phyloP scores from a whole-genome alignment of 2,888 invertebrate species.

The Apoderus coryli region DNA sequence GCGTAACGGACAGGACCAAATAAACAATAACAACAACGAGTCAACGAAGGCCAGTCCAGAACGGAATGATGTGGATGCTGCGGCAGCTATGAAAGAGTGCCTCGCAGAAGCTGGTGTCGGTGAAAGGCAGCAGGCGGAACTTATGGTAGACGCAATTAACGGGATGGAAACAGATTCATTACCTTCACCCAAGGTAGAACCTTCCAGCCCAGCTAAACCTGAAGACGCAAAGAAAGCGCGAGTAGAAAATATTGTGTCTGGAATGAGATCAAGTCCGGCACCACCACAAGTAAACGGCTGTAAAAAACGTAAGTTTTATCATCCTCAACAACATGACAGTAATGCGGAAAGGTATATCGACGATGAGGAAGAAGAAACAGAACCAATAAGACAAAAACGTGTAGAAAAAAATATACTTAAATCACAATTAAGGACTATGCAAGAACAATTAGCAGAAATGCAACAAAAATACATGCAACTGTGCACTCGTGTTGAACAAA shows the following conservation, averaged over 20 bases:
- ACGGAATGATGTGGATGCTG: constrained; percentile 24
- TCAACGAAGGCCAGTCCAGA: constrained; percentile 34
- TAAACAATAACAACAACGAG: constrained; percentile 36
- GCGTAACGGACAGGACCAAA: constrained; percentile 36
- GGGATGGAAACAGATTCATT: constrained; percentile 47
- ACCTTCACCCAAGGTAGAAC: constrained; percentile 40
- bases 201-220: constrained; percentile 42
- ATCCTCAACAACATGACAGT: constrained; percentile 84
- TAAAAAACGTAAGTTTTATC: constrained; percentile 90
- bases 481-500: constrained; percentile 66
- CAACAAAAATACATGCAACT: constrained; percentile 81
- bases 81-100: constrained; percentile 32
- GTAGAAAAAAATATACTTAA: constrained; percentile 78
- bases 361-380: constrained; percentile 56
- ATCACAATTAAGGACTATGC: constrained; percentile 72
- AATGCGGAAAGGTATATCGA: constrained; percentile 50
- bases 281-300: constrained; percentile 78
- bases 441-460: constrained; percentile 81
- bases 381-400: constrained; percentile 68
- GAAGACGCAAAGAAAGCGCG: constrained; percentile 79
- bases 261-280: constrained; percentile 79
- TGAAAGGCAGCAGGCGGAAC: constrained; percentile 34
- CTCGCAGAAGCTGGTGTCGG: constrained; percentile 47
- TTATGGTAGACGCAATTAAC: constrained; percentile 46
- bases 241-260: constrained; percentile 89